phyloP scores from a whole-genome alignment of 2,797 vertebrate genomes.

The Otolemur crassicaudatus region DNA sequence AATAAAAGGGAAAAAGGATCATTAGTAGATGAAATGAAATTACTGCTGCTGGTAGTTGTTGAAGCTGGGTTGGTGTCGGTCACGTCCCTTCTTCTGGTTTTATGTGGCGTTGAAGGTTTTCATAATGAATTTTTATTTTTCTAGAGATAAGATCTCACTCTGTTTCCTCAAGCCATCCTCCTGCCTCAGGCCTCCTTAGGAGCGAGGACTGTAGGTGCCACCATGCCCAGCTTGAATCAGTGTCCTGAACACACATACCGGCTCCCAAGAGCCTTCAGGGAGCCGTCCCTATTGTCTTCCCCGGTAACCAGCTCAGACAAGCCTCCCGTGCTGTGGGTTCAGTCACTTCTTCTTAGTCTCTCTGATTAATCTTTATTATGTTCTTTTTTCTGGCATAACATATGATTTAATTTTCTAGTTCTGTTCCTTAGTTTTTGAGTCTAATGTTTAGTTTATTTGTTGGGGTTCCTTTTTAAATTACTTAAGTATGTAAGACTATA shows the following conservation, averaged over 20 bases:
- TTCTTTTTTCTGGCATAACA: neutral
- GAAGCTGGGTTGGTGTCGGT: neutral
- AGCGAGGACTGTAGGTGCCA: neutral
- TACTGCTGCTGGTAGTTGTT: neutral
- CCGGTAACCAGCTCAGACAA: neutral
- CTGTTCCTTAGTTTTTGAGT: neutral
- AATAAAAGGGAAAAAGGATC: neutral
- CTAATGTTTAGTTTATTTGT: neutral
- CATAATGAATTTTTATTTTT: too few relatives aligned
- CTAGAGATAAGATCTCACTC: too few relatives aligned
- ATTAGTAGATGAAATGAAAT: neutral
- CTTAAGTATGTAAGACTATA: neutral
- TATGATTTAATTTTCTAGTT: neutral
- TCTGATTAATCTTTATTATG: neutral
- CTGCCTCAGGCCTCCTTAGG: neutral
- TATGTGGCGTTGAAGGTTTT: neutral
- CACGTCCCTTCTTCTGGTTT: neutral
- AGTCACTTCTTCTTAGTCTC: fast-evolving
- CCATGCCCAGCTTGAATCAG: neutral
- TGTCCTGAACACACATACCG: neutral
- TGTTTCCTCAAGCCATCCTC: neutral
- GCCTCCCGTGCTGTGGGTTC: fast-evolving
- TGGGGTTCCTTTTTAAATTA: neutral
- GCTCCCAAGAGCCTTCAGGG: neutral
- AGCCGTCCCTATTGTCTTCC: neutral